phyloP scores from a whole-genome alignment of 2,797 vertebrate genomes.

The Myotis myotis region DNA sequence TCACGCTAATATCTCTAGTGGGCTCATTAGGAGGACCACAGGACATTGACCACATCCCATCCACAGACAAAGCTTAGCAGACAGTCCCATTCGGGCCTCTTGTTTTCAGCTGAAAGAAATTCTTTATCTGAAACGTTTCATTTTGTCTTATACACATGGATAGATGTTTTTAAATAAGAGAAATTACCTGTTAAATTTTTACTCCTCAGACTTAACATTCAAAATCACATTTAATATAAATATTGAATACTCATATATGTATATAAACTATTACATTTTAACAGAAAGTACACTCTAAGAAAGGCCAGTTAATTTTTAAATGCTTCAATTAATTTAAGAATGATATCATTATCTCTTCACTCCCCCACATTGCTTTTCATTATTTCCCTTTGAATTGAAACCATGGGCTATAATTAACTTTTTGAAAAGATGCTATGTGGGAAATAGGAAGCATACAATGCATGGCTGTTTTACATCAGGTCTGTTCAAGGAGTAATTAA shows the following conservation, averaged over 20 bases:
- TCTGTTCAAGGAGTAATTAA: conserved; percentile 78
- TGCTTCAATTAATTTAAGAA: conserved; percentile 83
- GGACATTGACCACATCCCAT: not conserved
- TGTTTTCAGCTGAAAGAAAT: not conserved
- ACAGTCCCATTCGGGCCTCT: not conserved
- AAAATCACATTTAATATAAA: conserved; percentile 48
- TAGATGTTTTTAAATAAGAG: not conserved
- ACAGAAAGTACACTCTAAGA: conserved; percentile 76
- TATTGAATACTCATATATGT: not conserved
- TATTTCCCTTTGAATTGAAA: conserved; percentile 80
- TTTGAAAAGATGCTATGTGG: conserved; percentile 65
- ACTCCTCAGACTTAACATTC: not conserved
- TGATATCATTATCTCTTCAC: conserved; percentile 77
- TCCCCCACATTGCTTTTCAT: conserved; percentile 75
- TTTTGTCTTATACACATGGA: not conserved
- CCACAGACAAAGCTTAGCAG: not conserved
- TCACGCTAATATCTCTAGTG: not conserved
- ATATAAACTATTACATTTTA: conserved; percentile 57
- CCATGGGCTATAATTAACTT: conserved; percentile 79
- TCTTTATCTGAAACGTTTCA: not conserved
- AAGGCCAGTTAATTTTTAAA: conserved; percentile 78
- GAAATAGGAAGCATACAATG: conserved; percentile 65
- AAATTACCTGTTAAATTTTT: conserved; percentile 35
- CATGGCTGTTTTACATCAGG: conserved; percentile 73
- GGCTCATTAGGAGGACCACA: not conserved